phyloP scores from a whole-genome alignment of 2,797 vertebrate species.

The Hyperoplus lanceolatus region DNA sequence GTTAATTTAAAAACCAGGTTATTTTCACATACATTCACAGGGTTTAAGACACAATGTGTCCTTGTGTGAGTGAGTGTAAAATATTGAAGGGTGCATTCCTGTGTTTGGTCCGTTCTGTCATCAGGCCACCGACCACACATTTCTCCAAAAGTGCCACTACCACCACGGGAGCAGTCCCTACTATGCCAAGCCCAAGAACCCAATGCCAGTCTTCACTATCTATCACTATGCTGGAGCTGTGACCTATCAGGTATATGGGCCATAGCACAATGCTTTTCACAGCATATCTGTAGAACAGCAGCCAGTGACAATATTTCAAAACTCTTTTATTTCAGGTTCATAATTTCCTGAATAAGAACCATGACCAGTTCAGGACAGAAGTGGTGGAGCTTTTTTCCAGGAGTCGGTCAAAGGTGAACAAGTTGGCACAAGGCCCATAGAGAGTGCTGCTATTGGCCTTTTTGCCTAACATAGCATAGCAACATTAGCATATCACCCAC shows the following conservation, averaged over 20 bases:
- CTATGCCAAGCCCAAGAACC: constrained; percentile 92
- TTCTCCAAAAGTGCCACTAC: constrained; percentile 97
- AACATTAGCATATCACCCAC: neutral
- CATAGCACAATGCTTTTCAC: neutral
- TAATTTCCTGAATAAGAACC: constrained; percentile 94
- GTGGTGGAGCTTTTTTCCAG: constrained; percentile 91
- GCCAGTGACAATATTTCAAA: neutral
- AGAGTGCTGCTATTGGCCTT: neutral
- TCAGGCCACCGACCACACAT: constrained; percentile 96
- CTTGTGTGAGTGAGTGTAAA: neutral
- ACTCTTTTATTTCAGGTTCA: constrained; percentile 85
- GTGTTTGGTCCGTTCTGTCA: neutral
- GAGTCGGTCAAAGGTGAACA: constrained; percentile 89
- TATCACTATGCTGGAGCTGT: constrained; percentile 92
- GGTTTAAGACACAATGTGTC: neutral
- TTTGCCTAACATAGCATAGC: neutral
- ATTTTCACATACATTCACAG: neutral
- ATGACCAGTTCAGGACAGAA: constrained; percentile 87
- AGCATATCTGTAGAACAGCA: neutral
- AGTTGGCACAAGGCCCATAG: neutral
- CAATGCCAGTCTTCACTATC: constrained; percentile 92
- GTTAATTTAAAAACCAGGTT: too few relatives aligned
- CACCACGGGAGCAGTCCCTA: constrained; percentile 88
- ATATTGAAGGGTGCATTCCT: neutral
- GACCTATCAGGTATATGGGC: constrained; percentile 90